Evolutionary conservation across 2,797 vertebrate genomes (phyloP).

Genomic region (Odontamblyopus rebecca): DNA sequence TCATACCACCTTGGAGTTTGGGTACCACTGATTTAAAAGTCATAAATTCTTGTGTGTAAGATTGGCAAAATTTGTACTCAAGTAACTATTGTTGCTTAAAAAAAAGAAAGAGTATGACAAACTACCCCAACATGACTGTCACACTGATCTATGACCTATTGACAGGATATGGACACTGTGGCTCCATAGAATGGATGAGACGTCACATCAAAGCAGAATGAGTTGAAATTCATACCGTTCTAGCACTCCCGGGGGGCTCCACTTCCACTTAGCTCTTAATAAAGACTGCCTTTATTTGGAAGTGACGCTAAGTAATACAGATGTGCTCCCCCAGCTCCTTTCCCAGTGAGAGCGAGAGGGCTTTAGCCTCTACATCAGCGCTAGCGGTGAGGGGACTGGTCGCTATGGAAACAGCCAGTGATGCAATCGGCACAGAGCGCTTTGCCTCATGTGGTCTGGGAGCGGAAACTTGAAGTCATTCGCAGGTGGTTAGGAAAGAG

Average conservation of each 20-base stretch:
- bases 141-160: conserved; percentile 48
- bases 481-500: conserved; percentile 43
- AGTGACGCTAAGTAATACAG: conserved; percentile 70
- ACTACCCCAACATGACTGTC: conserved; percentile 8
- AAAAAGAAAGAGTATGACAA: conserved; percentile 1
- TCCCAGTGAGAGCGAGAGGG: conserved; percentile 42
- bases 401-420: conserved; percentile 62
- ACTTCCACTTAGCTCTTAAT: conserved; percentile 65
- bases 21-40: not conserved
- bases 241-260: conserved; percentile 60
- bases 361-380: conserved; percentile 58
- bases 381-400: conserved; percentile 51
- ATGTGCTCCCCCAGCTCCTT: conserved; percentile 53
- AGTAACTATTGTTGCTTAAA: not conserved
- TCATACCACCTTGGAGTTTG: too few relatives aligned
- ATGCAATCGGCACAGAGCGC: conserved; percentile 56
- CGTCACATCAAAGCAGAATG: conserved; percentile 63
- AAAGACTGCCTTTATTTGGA: conserved; percentile 63
- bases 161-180: conserved; percentile 47
- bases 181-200: conserved; percentile 44
- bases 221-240: conserved; percentile 67
- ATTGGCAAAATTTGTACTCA: not conserved
- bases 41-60: not conserved
- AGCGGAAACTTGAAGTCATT: conserved; percentile 53
- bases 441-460: conserved; percentile 41